These are phyloP conservation scores for Aptenodytes patagonicus DNA, from an alignment of 2,113 vertebrate genomes.

Conservation along the genomic window DNA sequence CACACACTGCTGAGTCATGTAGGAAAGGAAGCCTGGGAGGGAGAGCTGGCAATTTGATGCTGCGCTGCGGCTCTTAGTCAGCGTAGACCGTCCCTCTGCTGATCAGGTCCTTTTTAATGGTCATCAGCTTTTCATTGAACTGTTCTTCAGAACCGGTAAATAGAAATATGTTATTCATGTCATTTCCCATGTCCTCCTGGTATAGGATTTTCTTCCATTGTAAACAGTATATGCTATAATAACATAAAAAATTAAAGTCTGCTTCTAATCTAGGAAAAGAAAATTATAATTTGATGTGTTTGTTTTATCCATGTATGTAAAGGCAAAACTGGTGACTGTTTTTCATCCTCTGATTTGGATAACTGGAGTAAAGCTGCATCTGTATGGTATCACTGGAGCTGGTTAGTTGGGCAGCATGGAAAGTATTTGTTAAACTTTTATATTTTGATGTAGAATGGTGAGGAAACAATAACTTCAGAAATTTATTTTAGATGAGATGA, in stretches of 20 bases:
- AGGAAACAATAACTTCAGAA: background rate
- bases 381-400: background rate
- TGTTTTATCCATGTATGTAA: background rate
- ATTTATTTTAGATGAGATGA: background rate
- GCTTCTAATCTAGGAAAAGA: background rate
- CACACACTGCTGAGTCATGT: background rate
- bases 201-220: background rate
- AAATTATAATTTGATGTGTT: background rate
- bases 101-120: background rate
- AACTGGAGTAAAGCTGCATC: background rate
- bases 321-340: background rate
- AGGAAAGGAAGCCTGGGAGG: background rate
- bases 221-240: background rate
- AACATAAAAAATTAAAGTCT: background rate
- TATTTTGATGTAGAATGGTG: background rate
- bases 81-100: background rate
- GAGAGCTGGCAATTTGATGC: background rate
- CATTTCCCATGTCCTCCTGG: background rate
- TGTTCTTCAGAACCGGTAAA: background rate
- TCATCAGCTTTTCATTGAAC: background rate
- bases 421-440: background rate
- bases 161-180: background rate
- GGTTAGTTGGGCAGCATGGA: background rate
- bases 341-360: background rate
- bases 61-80: background rate